These are phyloP conservation scores for Pitangus sulphuratus DNA, from an alignment of 2,797 vertebrate genomes.

Conservation along the genomic window DNA sequence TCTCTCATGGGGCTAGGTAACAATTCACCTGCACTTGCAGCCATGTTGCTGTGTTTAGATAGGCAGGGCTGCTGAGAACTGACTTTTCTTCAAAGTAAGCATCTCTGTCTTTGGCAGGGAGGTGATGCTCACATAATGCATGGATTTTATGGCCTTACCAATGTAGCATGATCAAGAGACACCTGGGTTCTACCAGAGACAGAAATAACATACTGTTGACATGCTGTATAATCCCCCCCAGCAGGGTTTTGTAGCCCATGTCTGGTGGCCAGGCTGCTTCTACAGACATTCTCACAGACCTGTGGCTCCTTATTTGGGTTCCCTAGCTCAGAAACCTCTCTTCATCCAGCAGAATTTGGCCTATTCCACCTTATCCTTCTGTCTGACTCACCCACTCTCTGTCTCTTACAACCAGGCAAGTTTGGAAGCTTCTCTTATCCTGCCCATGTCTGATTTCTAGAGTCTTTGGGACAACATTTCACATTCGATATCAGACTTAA, in stretches of 20 bases:
- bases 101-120: neutral
- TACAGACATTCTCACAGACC: neutral
- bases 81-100: no score
- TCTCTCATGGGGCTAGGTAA: neutral
- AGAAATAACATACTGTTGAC: neutral
- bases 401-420: neutral
- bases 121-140: neutral
- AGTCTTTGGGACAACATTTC: neutral
- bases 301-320: neutral
- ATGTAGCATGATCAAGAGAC: accelerated
- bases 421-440: neutral
- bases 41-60: neutral
- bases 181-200: neutral
- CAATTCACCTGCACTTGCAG: neutral
- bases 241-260: neutral
- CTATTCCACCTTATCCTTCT: neutral
- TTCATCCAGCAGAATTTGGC: neutral
- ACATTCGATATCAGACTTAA: neutral
- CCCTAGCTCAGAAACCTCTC: neutral
- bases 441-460: neutral
- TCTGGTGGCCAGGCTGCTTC: neutral
- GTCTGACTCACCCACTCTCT: neutral
- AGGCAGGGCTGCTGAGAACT: neutral
- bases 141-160: neutral
- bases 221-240: neutral